Conservation (phyloP, 2,113 vertebrate genomes). For the Motacilla tschutschensis region DNA sequence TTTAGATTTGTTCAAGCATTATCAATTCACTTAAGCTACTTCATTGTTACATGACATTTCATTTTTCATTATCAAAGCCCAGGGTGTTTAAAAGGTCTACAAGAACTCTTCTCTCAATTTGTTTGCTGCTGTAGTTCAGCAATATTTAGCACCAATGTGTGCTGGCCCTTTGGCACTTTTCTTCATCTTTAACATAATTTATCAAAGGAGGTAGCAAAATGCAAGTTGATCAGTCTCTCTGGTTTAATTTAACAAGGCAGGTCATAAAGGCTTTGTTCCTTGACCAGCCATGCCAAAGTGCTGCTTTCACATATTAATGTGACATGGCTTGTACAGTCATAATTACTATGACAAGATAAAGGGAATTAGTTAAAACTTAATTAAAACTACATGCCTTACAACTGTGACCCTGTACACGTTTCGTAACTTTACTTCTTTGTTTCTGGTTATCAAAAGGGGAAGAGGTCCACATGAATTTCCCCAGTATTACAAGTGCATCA, state of each 20-base stretch:
- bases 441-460: constrained; percentile 24
- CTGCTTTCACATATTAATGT: constrained; percentile 67
- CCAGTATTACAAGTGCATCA: constrained; percentile 5
- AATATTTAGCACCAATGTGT: not conserved
- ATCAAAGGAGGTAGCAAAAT: constrained; percentile 56
- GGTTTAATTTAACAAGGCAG: constrained; percentile 66
- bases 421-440: constrained; percentile 50
- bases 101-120: not conserved
- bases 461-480: constrained; percentile 12
- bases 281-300: constrained; percentile 51
- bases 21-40: not conserved
- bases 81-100: not conserved
- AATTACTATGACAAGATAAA: constrained; percentile 73
- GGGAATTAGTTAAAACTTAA: constrained; percentile 75
- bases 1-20: not conserved
- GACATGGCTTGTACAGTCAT: constrained; percentile 62
- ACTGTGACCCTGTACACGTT: constrained; percentile 42
- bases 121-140: constrained; percentile 21
- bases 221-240: constrained; percentile 50
- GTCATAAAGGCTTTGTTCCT: constrained; percentile 59
- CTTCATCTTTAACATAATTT: constrained; percentile 60
- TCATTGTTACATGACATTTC: not conserved
- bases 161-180: constrained; percentile 26
- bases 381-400: constrained; percentile 67
- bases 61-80: constrained; percentile 1